These are phyloP conservation scores for Psilanteris sp. DNA, from an alignment of 1,140 invertebrate species.

Conservation along the genomic window DNA sequence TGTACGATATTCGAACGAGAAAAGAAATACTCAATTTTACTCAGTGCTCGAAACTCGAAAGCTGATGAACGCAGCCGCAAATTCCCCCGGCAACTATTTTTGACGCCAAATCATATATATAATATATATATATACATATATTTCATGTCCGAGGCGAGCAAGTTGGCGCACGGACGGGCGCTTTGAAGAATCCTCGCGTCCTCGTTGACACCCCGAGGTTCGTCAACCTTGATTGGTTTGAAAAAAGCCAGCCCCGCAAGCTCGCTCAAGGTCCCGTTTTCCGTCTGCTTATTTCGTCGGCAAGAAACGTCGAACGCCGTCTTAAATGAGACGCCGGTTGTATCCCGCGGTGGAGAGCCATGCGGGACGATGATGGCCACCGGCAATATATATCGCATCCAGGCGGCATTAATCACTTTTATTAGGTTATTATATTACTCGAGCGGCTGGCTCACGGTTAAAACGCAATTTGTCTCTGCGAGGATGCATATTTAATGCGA, in stretches of 20 bases:
- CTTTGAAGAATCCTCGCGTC: background rate
- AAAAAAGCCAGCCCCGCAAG: slow-evolving; percentile 9
- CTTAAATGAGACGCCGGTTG: slow-evolving; percentile 18
- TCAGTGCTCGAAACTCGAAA: too few species aligned
- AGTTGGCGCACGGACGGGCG: too few species aligned
- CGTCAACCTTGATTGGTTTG: background rate
- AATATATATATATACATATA: too few species aligned
- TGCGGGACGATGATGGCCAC: slow-evolving; percentile 28
- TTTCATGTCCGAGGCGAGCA: slow-evolving; percentile 18
- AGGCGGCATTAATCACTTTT: slow-evolving; percentile 71
- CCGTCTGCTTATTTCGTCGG: slow-evolving; percentile 37
- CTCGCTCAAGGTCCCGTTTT: slow-evolving; percentile 29
- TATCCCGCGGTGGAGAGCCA: slow-evolving; percentile 27
- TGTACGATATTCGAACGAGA: too few species aligned
- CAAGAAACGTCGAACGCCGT: slow-evolving; percentile 42
- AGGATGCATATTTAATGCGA: slow-evolving; percentile 72
- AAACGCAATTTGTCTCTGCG: slow-evolving; percentile 71
- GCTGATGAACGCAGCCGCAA: too few species aligned
- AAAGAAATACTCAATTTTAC: too few species aligned
- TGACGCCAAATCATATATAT: too few species aligned
- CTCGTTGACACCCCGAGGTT: slow-evolving; percentile 2
- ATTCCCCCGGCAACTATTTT: too few species aligned
- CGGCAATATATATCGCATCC: slow-evolving; percentile 45
- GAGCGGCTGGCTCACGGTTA: slow-evolving; percentile 70
- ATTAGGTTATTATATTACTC: slow-evolving; percentile 75